phyloP scores from a whole-genome alignment of 1,140 invertebrate species.

The Ooceraea biroi region DNA sequence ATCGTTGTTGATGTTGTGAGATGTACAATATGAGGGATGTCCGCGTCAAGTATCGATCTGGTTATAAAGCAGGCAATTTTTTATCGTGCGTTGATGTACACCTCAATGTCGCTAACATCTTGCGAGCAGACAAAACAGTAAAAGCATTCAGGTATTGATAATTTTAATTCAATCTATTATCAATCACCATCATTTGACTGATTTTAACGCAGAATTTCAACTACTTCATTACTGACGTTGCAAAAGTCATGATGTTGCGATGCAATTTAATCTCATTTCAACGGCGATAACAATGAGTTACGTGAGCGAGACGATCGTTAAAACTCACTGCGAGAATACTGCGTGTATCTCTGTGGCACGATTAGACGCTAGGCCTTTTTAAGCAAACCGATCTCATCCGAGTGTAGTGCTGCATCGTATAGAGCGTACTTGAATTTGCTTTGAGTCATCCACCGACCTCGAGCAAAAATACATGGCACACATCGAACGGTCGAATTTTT shows the following conservation, averaged over 20 bases:
- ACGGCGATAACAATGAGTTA: conserved; percentile 3
- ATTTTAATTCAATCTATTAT: not conserved
- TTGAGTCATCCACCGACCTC: conserved; percentile 46
- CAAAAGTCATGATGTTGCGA: not conserved
- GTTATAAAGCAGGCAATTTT: conserved; percentile 48
- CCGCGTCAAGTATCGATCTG: conserved; percentile 38
- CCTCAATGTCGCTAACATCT: conserved; percentile 20
- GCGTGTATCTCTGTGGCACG: conserved; percentile 10
- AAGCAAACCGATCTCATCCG: conserved; percentile 35
- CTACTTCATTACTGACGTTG: not conserved
- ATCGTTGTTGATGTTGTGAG: conserved; percentile 24
- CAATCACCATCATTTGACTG: no score
- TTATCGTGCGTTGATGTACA: conserved; percentile 40
- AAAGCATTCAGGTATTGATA: not conserved
- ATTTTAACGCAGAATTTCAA: not conserved
- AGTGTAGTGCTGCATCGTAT: not conserved
- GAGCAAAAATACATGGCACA: conserved; percentile 39
- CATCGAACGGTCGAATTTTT: conserved; percentile 13
- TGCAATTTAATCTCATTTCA: conserved; percentile 19
- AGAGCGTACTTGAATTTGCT: conserved; percentile 23
- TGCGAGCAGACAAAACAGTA: not conserved
- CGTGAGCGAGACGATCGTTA: conserved; percentile 24
- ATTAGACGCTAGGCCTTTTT: conserved; percentile 27
- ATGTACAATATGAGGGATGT: conserved; percentile 15
- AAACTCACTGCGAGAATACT: not conserved